phyloP scores from a whole-genome alignment of 2,888 invertebrate genomes.

The Rutpela maculata region DNA sequence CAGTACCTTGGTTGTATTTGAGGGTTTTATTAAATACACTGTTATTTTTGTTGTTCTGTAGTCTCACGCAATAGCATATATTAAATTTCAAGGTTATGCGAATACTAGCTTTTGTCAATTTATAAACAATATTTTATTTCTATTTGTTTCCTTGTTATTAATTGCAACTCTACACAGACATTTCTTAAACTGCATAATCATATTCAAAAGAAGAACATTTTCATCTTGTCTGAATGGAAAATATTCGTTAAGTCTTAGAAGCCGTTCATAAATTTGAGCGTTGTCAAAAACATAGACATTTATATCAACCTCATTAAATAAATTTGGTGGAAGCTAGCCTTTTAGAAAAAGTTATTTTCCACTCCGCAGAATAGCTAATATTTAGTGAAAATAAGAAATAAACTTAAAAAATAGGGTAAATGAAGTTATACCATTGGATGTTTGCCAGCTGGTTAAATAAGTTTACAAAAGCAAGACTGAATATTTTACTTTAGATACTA shows the following conservation, averaged over 20 bases:
- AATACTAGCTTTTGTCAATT: too few relatives aligned
- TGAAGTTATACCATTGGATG: conserved; percentile 19
- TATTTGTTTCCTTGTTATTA: too few relatives aligned
- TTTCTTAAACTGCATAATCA: too few relatives aligned
- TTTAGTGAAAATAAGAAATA: conserved; percentile 8
- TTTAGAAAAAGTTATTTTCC: conserved; percentile 16
- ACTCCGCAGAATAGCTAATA: conserved; percentile 21
- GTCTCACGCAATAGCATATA: not conserved
- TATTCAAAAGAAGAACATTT: too few relatives aligned
- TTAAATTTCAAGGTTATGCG: not conserved
- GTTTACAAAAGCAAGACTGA: not conserved
- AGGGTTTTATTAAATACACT: not conserved
- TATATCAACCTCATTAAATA: conserved; percentile 1
- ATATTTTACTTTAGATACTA: not conserved
- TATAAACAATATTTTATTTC: too few relatives aligned
- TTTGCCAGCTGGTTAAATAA: conserved; percentile 16
- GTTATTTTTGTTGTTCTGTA: not conserved
- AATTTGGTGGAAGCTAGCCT: conserved; percentile 9
- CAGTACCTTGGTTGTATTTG: not conserved
- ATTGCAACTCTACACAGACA: too few relatives aligned
- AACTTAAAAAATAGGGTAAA: not conserved
- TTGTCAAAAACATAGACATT: conserved; percentile 5
- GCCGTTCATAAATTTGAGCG: not conserved
- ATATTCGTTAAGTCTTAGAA: not conserved
- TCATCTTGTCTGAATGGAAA: not conserved